Evolutionary conservation across 2,113 vertebrate genomes (phyloP).

Genomic region (Cephalopterus ornatus): DNA sequence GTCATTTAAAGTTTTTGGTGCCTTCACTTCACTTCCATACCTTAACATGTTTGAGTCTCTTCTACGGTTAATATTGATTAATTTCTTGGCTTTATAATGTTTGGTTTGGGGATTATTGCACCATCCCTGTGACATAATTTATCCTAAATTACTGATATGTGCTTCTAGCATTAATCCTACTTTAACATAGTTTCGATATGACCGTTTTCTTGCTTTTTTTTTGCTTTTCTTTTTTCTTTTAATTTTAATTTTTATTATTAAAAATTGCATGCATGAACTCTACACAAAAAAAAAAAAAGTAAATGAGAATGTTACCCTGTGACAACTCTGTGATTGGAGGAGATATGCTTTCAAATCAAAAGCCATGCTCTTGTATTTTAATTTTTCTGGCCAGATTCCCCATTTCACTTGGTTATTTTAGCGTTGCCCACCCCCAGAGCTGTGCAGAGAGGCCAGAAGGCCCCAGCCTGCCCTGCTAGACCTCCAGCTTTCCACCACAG

Average conservation of each 20-base stretch:
- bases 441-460: slow-evolving; percentile 60
- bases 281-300: slow-evolving; percentile 39
- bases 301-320: slow-evolving; percentile 59
- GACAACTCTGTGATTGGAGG: slow-evolving; percentile 62
- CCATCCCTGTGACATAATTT: slow-evolving; percentile 54
- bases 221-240: background rate
- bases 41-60: slow-evolving; percentile 68
- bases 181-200: slow-evolving; percentile 48
- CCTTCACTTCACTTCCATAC: slow-evolving; percentile 69
- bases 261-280: slow-evolving; percentile 55
- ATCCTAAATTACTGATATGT: slow-evolving; percentile 43
- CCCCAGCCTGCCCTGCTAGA: slow-evolving; percentile 29
- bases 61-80: slow-evolving; percentile 53
- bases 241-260: slow-evolving; percentile 46
- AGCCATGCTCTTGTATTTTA: slow-evolving; percentile 52
- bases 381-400: slow-evolving; percentile 50
- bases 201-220: slow-evolving; percentile 36
- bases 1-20: slow-evolving; percentile 67
- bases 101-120: slow-evolving; percentile 62
- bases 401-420: slow-evolving; percentile 3
- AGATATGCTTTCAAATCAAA: slow-evolving; percentile 59
- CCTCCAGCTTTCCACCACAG: background rate
- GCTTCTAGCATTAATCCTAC: slow-evolving; percentile 51
- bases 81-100: slow-evolving; percentile 62
- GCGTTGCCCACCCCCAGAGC: background rate